Percentiles rank a stretch among this genome's conserved stretches.
These are phyloP conservation scores for Poeciliopsis occidentalis DNA, from an alignment of 2,113 vertebrate species.

Conservation along the genomic window DNA sequence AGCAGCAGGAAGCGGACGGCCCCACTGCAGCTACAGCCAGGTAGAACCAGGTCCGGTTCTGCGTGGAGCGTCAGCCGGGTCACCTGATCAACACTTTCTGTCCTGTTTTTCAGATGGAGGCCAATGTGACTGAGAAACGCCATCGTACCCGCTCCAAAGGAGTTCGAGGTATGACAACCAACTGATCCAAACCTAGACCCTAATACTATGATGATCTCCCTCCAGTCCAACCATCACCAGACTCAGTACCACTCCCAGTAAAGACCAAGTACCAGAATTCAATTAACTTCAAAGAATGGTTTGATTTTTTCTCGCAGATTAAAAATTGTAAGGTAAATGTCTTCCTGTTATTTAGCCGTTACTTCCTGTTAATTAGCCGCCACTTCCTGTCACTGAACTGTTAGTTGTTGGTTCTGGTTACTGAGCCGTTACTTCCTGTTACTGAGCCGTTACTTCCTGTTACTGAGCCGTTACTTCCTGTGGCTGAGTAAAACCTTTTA, in stretches of 20 bases:
- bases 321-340: not conserved
- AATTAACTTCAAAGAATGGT: not conserved
- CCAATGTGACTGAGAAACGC: constrained; percentile 92
- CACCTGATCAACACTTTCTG: not conserved
- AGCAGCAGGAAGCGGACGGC: constrained; percentile 26
- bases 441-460: too few species aligned
- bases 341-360: not conserved
- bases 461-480: too few species aligned
- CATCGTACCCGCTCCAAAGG: constrained; percentile 99
- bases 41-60: not conserved
- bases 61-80: too few species aligned
- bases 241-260: not conserved
- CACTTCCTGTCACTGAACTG: too few species aligned
- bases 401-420: too few species aligned
- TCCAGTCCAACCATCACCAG: not conserved
- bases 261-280: not conserved
- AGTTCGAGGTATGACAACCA: constrained; percentile 85
- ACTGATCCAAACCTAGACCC: too few species aligned
- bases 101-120: constrained; percentile 91
- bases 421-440: too few species aligned
- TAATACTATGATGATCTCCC: not conserved
- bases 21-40: constrained; percentile 54
- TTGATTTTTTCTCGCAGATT: not conserved
- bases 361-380: too few species aligned
- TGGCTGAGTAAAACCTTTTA: too few species aligned